Base-by-base conservation (phyloP, 2,797 vertebrate genomes). In the Heliangelus exortis region DNA sequence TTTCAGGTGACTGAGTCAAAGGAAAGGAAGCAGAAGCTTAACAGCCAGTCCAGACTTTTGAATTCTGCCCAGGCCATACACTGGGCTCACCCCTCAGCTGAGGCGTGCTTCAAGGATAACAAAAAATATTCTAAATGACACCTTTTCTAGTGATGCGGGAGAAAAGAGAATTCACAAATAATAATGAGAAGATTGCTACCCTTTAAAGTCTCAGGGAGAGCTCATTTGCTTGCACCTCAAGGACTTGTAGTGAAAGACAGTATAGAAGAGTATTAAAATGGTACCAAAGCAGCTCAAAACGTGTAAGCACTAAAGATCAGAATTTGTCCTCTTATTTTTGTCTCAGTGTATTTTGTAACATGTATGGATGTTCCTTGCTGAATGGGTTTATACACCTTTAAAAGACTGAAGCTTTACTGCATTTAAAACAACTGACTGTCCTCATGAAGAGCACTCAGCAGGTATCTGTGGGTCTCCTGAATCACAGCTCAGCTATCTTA, bases 81-180 rank as follows among this genome's bases (percentile, higher is more conserved):
- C 7, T 43, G n/a, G 21, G 31, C 54, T 81, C 6, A 9, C n/a
- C 45, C 59, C 74, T 92, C 7, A 21, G 63, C 9, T 10, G 13
- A 84, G 25, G 41, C 1, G 1, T 33, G 22, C 34, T 76, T 90
- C 41, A 76, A 80, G 45, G 16, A 16, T 43, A 33, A 72, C 34
- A 74, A 68, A 82, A 79, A 72, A 7, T 45, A 83, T 65, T 80
- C 25, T 41, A 31, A 93, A 67, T 63, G 21, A 76, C 41, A 63
- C 3, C 15, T 83, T 57, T 81, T 71, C 41, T 59, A 84, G 48
- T 29, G 51, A 88, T 31, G 39, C 39, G 89, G 84, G 36, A 80
- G 65, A 84, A 93, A 91, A 90, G 50, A 88, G 74, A 89, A 93
- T 83, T 90, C 88, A 58, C 55, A 92, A 88, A 80, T 69, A 85